These are phyloP conservation scores for chimpanzee (Pan troglodytes) DNA, from an alignment of 2,113 vertebrate genomes.

Conservation along the genomic window DNA sequence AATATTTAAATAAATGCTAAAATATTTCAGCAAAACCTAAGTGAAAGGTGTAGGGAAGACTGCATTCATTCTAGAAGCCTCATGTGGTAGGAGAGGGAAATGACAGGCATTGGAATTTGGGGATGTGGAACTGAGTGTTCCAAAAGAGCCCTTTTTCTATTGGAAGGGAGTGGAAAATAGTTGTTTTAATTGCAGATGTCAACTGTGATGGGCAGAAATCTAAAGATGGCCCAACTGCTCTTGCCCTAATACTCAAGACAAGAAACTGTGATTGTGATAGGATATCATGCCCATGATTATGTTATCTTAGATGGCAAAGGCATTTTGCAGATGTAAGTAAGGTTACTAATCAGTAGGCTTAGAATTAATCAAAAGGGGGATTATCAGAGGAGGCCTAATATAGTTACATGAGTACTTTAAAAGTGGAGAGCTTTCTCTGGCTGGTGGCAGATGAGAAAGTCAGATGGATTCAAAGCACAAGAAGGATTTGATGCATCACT, in stretches of 20 bases:
- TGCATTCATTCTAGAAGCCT: not conserved
- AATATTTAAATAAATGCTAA: constrained; percentile 5
- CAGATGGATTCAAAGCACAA: not conserved
- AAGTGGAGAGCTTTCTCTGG: not conserved
- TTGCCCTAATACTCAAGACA: not conserved
- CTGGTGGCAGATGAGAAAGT: not conserved
- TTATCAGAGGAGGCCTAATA: not conserved
- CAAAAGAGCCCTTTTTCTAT: not conserved
- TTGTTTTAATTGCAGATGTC: not conserved
- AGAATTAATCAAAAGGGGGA: not conserved
- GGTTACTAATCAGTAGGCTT: not conserved
- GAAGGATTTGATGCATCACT: not conserved
- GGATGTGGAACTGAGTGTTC: not conserved
- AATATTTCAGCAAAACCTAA: not conserved
- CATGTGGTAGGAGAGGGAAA: not conserved
- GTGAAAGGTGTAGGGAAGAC: not conserved
- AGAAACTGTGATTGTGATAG: not conserved
- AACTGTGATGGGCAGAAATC: not conserved
- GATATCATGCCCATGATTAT: not conserved
- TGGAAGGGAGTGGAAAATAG: not conserved
- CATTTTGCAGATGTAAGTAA: not conserved
- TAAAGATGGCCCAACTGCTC: not conserved
- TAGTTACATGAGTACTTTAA: not conserved
- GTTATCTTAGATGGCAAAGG: not conserved
- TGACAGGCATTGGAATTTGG: not conserved